Conservation (phyloP, 2,113 vertebrate species). For the Hippoglossus stenolepis region DNA sequence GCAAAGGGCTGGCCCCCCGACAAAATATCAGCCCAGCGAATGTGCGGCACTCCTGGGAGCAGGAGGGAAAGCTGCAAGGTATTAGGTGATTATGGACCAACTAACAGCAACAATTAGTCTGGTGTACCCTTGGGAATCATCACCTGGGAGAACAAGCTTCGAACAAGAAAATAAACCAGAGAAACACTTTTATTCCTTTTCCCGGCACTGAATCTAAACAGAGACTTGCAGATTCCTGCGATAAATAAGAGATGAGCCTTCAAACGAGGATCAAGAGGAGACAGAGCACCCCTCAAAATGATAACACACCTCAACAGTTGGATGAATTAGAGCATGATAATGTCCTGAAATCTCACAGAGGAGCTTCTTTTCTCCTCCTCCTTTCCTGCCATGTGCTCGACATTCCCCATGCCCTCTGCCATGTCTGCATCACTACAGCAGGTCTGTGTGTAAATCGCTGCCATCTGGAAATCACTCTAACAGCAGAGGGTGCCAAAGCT, state of each 20-base stretch:
- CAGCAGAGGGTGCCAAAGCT: slow-evolving; percentile 89
- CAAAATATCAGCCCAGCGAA: slow-evolving; percentile 73
- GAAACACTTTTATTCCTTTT: slow-evolving; percentile 13
- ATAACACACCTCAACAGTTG: slow-evolving; percentile 3
- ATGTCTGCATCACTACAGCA: slow-evolving; percentile 50
- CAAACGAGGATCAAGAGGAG: slow-evolving; percentile 2
- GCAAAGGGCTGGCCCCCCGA: slow-evolving; percentile 55
- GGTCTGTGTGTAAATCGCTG: slow-evolving; percentile 61
- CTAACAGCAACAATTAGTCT: slow-evolving; percentile 63
- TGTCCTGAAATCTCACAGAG: slow-evolving; percentile 28
- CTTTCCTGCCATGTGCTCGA: slow-evolving; percentile 23
- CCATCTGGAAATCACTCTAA: slow-evolving; percentile 77
- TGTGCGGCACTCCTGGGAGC: slow-evolving; percentile 62
- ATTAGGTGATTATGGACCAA: slow-evolving; percentile 62
- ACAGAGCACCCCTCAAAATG: neutral
- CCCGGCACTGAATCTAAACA: neutral
- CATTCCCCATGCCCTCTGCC: slow-evolving; percentile 51
- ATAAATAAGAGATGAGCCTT: slow-evolving; percentile 26
- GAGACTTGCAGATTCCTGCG: neutral
- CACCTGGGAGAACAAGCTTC: slow-evolving; percentile 31
- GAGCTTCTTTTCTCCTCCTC: slow-evolving; percentile 17
- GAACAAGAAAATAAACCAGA: slow-evolving; percentile 9
- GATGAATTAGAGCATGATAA: slow-evolving; percentile 25
- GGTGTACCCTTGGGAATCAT: slow-evolving; percentile 55
- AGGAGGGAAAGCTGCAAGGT: slow-evolving; percentile 59